A percentile compares a stretch with the other conserved stretches of the same genome.
Conservation (phyloP, 1,140 invertebrate species). For the Tetramorium alpestre region DNA sequence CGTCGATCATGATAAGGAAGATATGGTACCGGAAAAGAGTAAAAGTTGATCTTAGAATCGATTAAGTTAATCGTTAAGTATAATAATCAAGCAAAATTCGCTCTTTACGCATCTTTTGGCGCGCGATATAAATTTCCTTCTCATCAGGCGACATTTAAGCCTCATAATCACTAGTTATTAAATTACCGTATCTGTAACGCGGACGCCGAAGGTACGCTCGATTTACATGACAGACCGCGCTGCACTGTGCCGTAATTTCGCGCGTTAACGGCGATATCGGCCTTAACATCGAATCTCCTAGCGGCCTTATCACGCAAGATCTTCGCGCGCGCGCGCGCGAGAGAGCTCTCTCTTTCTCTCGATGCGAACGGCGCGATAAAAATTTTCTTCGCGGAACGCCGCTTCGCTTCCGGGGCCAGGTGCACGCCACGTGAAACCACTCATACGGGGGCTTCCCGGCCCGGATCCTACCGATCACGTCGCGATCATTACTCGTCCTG, state of each 20-base stretch:
- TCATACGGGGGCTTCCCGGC: constrained; percentile 9
- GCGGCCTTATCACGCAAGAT: constrained; percentile 23
- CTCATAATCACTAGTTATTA: constrained; percentile 38
- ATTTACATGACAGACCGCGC: constrained; percentile 15
- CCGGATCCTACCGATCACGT: constrained; percentile 32
- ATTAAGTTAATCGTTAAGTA: not conserved
- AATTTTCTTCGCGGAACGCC: constrained; percentile 43
- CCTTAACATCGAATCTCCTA: constrained; percentile 31
- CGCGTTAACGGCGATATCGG: constrained; percentile 38
- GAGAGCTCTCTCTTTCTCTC: not conserved
- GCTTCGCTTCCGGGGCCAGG: constrained; percentile 66
- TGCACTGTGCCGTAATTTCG: constrained; percentile 16
- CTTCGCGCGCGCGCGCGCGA: not conserved
- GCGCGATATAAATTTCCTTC: not conserved
- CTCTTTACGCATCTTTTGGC: not conserved
- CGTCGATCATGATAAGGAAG: not conserved
- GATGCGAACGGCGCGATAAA: constrained; percentile 42
- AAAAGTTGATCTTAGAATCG: not conserved
- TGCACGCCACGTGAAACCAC: constrained; percentile 27
- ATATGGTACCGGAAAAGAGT: not conserved
- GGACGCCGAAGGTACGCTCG: not conserved
- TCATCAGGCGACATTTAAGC: constrained; percentile 9
- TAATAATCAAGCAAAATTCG: not conserved
- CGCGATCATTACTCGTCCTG: constrained; percentile 60
- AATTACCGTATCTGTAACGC: constrained; percentile 9